phyloP scores from a whole-genome alignment of 1,140 invertebrate genomes.

The Drosophila serrata region DNA sequence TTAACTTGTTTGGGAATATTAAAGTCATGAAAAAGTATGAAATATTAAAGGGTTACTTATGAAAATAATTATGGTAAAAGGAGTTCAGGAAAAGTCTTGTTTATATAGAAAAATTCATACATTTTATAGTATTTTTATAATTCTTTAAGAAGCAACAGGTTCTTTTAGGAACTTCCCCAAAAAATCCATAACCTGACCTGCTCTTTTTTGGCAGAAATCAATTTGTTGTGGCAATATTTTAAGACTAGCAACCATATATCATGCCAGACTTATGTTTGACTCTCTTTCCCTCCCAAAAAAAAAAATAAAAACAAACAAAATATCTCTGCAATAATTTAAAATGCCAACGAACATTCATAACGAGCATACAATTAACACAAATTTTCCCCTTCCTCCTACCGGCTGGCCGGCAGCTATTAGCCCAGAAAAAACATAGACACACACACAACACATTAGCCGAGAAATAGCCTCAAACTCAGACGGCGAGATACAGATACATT shows the following conservation, averaged over 20 bases:
- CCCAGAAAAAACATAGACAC: constrained; percentile 74
- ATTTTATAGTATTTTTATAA: background rate
- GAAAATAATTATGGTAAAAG: background rate
- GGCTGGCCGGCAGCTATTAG: constrained; percentile 63
- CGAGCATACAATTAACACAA: constrained; percentile 68
- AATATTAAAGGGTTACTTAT: background rate
- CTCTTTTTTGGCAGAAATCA: constrained; percentile 12
- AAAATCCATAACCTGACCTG: background rate
- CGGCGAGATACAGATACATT: constrained; percentile 41
- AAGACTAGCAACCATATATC: constrained; percentile 17
- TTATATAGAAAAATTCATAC: background rate
- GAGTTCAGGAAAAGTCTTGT: background rate
- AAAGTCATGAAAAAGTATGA: background rate
- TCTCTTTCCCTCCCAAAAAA: background rate
- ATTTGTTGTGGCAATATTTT: background rate
- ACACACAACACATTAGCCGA: constrained; percentile 61
- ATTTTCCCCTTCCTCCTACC: constrained; percentile 41
- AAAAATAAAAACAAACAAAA: constrained; percentile 4
- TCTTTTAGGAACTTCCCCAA: background rate
- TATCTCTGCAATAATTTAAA: constrained; percentile 41
- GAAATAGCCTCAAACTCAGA: constrained; percentile 11
- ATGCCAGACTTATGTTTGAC: background rate
- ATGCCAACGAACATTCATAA: constrained; percentile 63
- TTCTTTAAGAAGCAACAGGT: constrained; percentile 16
- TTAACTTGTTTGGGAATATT: background rate